These are phyloP conservation scores for Phrynosoma platyrhinos DNA, from an alignment of 2,113 vertebrate species.

Conservation along the genomic window DNA sequence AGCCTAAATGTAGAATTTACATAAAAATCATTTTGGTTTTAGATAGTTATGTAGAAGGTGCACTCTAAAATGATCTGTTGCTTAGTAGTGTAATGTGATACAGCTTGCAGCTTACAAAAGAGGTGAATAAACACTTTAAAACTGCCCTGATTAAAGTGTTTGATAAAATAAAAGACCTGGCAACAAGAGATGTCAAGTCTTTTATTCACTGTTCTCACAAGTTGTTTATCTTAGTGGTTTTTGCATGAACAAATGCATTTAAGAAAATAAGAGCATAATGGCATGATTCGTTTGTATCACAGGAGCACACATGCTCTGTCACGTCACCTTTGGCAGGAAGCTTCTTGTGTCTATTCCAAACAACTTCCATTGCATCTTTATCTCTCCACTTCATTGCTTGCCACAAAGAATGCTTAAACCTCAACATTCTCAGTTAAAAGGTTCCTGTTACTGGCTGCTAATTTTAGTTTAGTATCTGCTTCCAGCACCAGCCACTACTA, in stretches of 20 bases:
- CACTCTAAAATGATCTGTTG: conserved; percentile 41
- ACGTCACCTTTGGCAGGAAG: conserved; percentile 82
- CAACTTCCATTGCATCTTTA: conserved; percentile 81
- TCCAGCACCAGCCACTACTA: conserved; percentile 61
- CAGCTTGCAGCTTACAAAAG: conserved; percentile 71
- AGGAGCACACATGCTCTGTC: conserved; percentile 77
- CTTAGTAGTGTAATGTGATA: conserved; percentile 81
- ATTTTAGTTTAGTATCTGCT: conserved; percentile 75
- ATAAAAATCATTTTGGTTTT: conserved; percentile 64
- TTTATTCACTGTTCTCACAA: conserved; percentile 73
- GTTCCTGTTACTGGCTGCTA: conserved; percentile 82
- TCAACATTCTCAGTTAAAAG: conserved; percentile 84
- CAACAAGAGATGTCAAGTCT: conserved; percentile 69
- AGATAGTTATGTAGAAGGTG: conserved; percentile 48
- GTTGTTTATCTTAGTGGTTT: conserved; percentile 82
- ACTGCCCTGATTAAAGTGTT: conserved; percentile 76
- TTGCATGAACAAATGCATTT: conserved; percentile 82
- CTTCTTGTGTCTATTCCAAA: conserved; percentile 73
- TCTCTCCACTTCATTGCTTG: conserved; percentile 84
- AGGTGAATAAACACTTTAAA: conserved; percentile 82
- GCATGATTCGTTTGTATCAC: conserved; percentile 81
- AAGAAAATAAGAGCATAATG: conserved; percentile 80
- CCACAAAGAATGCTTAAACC: conserved; percentile 76
- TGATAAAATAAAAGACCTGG: conserved; percentile 80
- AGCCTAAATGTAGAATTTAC: conserved; percentile 56